Conservation (phyloP, 2,888 invertebrate species). For the Nemapogon koenigi region DNA sequence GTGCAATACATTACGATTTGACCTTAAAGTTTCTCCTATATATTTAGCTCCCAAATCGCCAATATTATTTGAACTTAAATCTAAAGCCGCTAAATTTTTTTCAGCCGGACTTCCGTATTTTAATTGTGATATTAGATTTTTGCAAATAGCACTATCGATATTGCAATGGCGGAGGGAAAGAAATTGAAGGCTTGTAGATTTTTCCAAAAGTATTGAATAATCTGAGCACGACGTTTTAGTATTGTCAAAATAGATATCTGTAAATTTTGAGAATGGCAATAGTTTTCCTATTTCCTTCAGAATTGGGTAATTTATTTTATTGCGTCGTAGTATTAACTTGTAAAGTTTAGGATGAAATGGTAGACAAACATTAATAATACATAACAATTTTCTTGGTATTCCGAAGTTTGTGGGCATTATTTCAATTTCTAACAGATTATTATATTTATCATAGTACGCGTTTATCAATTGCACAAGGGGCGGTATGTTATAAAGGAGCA, state of each 20-base stretch:
- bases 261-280: constrained; percentile 29
- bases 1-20: constrained; percentile 29
- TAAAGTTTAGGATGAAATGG: constrained; percentile 28
- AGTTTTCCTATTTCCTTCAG: constrained; percentile 28
- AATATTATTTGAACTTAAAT: constrained; percentile 30
- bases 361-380: constrained; percentile 25
- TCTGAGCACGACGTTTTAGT: constrained; percentile 25
- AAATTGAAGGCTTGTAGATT: constrained; percentile 23
- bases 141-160: constrained; percentile 25
- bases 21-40: constrained; percentile 26
- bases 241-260: constrained; percentile 33
- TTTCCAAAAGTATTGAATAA: constrained; percentile 27
- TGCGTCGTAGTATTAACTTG: constrained; percentile 24
- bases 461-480: too few species aligned
- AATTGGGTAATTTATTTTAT: constrained; percentile 18
- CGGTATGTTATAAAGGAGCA: too few species aligned
- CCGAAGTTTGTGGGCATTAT: constrained; percentile 18
- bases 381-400: constrained; percentile 25
- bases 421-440: constrained; percentile 25
- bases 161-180: constrained; percentile 32
- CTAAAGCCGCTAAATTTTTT: constrained; percentile 23
- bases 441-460: constrained; percentile 24
- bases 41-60: constrained; percentile 25
- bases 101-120: constrained; percentile 19
- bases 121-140: constrained; percentile 23